A percentile compares a stretch with the other conserved stretches of the same genome.
These are phyloP conservation scores for Plagodis dolabraria DNA, from an alignment of 2,888 invertebrate species.

Conservation along the genomic window DNA sequence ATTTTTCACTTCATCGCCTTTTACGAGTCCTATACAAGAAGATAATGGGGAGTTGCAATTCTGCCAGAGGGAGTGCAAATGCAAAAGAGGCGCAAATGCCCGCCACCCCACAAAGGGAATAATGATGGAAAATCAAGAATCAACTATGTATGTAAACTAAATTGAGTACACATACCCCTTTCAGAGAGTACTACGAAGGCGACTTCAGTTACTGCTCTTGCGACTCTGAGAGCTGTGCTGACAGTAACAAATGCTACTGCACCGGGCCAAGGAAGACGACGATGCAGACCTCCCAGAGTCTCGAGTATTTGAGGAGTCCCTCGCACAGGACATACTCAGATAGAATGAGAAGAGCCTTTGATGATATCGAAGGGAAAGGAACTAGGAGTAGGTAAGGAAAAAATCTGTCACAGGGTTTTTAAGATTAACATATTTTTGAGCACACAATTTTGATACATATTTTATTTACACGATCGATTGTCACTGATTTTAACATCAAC, in stretches of 20 bases:
- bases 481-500: too few species aligned
- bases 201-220: constrained; percentile 89
- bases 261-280: constrained; percentile 58
- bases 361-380: constrained; percentile 74
- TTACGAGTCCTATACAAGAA: too few species aligned
- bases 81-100: too few species aligned
- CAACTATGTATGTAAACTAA: too few species aligned
- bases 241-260: constrained; percentile 95
- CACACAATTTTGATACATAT: too few species aligned
- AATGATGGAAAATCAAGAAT: too few species aligned
- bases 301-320: constrained; percentile 83
- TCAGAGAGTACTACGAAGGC: constrained; percentile 69
- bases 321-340: constrained; percentile 73
- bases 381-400: constrained; percentile 62
- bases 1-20: too few species aligned
- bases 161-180: neutral
- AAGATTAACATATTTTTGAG: too few species aligned
- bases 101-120: too few species aligned
- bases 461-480: too few species aligned
- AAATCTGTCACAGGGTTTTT: neutral
- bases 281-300: constrained; percentile 75
- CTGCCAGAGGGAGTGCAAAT: too few species aligned
- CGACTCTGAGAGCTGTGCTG: constrained; percentile 94
- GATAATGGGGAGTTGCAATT: too few species aligned
- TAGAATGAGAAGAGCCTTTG: constrained; percentile 63